Conservation (phyloP, 2,888 invertebrate species). For the Brachypalpus laphriformis region DNA sequence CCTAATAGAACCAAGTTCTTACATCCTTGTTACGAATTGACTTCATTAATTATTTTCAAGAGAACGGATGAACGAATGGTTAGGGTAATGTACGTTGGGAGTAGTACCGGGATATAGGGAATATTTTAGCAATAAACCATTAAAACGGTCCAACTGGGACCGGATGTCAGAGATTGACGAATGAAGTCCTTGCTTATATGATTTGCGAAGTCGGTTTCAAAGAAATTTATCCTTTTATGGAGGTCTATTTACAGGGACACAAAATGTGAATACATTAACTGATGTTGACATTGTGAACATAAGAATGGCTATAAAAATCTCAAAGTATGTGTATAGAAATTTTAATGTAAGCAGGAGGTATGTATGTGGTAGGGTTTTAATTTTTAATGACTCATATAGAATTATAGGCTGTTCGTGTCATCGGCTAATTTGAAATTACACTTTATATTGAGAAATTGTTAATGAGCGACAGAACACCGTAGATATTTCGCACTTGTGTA, state of each 20-base stretch:
- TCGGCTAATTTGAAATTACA: slow-evolving; percentile 1
- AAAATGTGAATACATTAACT: not conserved
- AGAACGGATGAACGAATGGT: slow-evolving; percentile 12
- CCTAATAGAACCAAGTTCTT: slow-evolving; percentile 11
- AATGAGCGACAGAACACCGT: not conserved
- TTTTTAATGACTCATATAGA: slow-evolving; percentile 11
- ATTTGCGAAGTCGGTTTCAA: slow-evolving; percentile 6
- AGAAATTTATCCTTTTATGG: not conserved
- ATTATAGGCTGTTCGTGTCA: not conserved
- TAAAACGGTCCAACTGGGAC: slow-evolving; percentile 30
- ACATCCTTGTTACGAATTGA: slow-evolving; percentile 41
- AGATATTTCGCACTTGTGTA: not conserved
- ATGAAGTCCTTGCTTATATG: slow-evolving; percentile 33
- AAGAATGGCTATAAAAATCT: not conserved
- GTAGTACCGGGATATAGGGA: slow-evolving; percentile 2
- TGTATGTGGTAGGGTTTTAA: not conserved
- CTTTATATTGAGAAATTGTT: slow-evolving; percentile 12
- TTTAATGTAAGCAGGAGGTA: not conserved
- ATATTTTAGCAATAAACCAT: slow-evolving; percentile 49
- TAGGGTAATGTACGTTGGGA: slow-evolving; percentile 3
- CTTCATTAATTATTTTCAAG: slow-evolving; percentile 61
- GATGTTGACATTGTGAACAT: not conserved
- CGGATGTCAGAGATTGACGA: slow-evolving; percentile 39
- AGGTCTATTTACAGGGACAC: not conserved
- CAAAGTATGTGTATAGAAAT: not conserved